Evolutionary conservation across 53 echinoderm and acorn worm species (phyloP), one percentile per base, ranked within the genome.

Genomic region (Zoroaster sp.): DNA sequence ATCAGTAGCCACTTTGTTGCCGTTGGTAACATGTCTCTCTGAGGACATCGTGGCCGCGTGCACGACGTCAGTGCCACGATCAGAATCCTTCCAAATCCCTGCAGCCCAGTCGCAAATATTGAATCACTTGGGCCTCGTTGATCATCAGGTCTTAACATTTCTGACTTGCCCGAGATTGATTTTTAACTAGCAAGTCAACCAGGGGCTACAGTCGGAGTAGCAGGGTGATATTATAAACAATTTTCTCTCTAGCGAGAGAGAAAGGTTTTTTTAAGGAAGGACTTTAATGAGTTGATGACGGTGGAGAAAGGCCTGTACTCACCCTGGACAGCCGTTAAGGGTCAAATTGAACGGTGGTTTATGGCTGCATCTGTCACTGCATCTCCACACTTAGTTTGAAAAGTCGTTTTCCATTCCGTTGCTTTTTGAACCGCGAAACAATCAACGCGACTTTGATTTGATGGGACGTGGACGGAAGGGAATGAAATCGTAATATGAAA

Each of bases 1-100:
- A 31, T 82, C 44, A 34, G 67, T 66, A 13, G 82, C 25, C 82
- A 82, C 82, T 67, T 68, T 82, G 82, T 82, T 82, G 82, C 82
- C 45, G 45, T 43, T 66, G 82, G 82, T 68, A 40, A 82, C 82
- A 15, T 28, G 82, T 67, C 82, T 17, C 67, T 38, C 44, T 2
- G 68, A 13, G 68, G 3, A 40, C 66, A 66, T 45, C 4, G 0
- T 11, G 18, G 33, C 11, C 67, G 15, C 28, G 36, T 25, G 39
- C 59, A 49, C 79, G 79, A 55, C 79, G 79, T 79, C 68, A 82
- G 82, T 30, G 35, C 66, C 42, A 25, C 82, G 30, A 25, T 1
- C 68, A 11, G 23, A 67, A 82, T 67, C 43, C 34, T 38, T 36
- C 82, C 44, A 82, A 68, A 82, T 82, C 82, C 82, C 17, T 37